Percentiles rank a stretch among this genome's conserved stretches.
phyloP scores from a whole-genome alignment of 2,113 vertebrate genomes.

The Halichoerus grypus region DNA sequence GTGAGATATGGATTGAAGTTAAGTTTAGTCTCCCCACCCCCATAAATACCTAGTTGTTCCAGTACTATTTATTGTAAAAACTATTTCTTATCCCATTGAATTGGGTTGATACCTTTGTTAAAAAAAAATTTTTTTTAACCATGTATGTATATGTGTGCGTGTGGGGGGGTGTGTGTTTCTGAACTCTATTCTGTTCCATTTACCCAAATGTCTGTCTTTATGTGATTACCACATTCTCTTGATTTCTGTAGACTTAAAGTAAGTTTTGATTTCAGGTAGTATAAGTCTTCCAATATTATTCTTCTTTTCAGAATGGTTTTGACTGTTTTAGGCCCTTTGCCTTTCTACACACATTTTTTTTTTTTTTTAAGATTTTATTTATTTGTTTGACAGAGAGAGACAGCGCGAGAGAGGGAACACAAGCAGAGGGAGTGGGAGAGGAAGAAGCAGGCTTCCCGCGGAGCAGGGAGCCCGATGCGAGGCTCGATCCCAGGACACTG shows the following conservation, averaged over 20 bases:
- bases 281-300: neutral
- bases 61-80: neutral
- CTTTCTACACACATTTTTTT: neutral
- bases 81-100: neutral
- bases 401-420: too few relatives aligned
- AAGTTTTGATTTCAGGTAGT: neutral
- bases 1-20: neutral
- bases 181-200: neutral
- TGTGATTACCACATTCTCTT: neutral
- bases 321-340: neutral
- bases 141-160: neutral
- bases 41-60: neutral
- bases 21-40: neutral
- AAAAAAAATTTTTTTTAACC: neutral
- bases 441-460: too few relatives aligned
- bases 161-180: neutral
- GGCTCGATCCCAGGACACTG: too few relatives aligned
- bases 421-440: too few relatives aligned
- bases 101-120: neutral
- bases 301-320: neutral
- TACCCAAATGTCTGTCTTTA: neutral
- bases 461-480: too few relatives aligned
- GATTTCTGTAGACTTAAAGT: neutral
- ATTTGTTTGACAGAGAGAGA: too few relatives aligned
- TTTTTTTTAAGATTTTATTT: too few relatives aligned